These are phyloP conservation scores for Plagodis dolabraria DNA, from an alignment of 2,888 invertebrate genomes.

Conservation along the genomic window DNA sequence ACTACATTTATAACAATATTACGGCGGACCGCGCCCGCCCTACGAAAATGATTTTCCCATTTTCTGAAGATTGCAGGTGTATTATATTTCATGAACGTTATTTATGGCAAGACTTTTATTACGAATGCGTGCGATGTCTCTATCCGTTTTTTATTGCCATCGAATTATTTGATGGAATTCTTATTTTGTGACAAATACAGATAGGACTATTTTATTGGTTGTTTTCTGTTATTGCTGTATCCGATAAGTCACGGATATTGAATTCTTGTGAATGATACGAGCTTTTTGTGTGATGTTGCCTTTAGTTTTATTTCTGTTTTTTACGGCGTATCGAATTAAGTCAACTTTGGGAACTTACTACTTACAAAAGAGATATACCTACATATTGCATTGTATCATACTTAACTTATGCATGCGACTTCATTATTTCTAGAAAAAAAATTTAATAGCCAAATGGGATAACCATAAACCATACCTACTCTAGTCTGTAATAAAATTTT, in stretches of 20 bases:
- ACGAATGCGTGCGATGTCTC: constrained; percentile 84
- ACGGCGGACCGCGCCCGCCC: constrained; percentile 82
- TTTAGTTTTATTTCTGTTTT: constrained; percentile 29
- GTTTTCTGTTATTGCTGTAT: constrained; percentile 62
- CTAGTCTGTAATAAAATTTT: too few relatives aligned
- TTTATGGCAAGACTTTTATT: constrained; percentile 84
- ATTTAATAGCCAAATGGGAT: too few relatives aligned
- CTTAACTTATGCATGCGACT: too few relatives aligned
- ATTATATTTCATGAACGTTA: constrained; percentile 85
- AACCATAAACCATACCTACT: too few relatives aligned
- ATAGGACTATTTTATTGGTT: constrained; percentile 64
- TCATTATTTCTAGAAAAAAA: too few relatives aligned
- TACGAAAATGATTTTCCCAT: constrained; percentile 84
- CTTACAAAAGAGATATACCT: background rate
- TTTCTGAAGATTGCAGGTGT: constrained; percentile 84
- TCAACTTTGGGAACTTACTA: too few relatives aligned
- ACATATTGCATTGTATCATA: too few relatives aligned
- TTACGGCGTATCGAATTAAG: background rate
- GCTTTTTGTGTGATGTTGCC: constrained; percentile 42
- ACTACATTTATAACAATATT: constrained; percentile 85
- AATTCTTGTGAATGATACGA: constrained; percentile 53
- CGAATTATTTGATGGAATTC: constrained; percentile 79
- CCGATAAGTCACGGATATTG: constrained; percentile 56
- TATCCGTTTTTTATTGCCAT: constrained; percentile 80
- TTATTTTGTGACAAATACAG: constrained; percentile 74